Conservation (phyloP, 1,140 invertebrate species). For the Diorhabda elongata region DNA sequence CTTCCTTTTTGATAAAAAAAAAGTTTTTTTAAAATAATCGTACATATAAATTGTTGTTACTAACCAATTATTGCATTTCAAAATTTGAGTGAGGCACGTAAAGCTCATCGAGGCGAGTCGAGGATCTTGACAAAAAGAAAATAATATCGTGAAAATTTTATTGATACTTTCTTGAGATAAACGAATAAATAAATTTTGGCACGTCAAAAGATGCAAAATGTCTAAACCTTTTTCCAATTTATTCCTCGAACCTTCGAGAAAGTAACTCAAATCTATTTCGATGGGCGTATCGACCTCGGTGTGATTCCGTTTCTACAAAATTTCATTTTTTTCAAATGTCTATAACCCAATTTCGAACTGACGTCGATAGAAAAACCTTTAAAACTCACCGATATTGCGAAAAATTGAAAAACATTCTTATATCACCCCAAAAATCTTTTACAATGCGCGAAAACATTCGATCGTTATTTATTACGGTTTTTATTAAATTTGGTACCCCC, state of each 20-base stretch:
- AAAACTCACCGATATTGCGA: too few relatives aligned
- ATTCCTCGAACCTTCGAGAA: neutral
- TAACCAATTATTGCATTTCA: conserved; percentile 4
- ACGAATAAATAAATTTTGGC: conserved; percentile 6
- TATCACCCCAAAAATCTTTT: too few relatives aligned
- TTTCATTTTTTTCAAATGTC: too few relatives aligned
- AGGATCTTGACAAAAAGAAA: neutral
- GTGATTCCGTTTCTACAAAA: conserved; percentile 15
- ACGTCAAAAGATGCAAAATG: conserved; percentile 6
- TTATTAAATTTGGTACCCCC: too few relatives aligned
- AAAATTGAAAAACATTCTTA: too few relatives aligned
- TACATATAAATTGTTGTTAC: neutral
- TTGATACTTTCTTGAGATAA: neutral
- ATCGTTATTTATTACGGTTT: too few relatives aligned
- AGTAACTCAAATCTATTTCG: neutral
- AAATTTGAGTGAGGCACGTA: conserved; percentile 10
- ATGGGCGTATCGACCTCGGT: neutral
- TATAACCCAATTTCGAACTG: too few relatives aligned
- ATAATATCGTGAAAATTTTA: neutral
- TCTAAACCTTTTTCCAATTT: conserved; percentile 15
- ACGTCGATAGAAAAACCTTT: too few relatives aligned
- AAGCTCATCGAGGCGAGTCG: neutral
- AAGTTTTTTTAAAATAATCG: too few relatives aligned
- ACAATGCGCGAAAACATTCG: too few relatives aligned
- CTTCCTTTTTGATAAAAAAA: too few relatives aligned